A percentile compares a stretch with the other conserved stretches of the same genome.
phyloP scores from a whole-genome alignment of 1,140 invertebrate genomes.

The Dendrolimus punctatus region DNA sequence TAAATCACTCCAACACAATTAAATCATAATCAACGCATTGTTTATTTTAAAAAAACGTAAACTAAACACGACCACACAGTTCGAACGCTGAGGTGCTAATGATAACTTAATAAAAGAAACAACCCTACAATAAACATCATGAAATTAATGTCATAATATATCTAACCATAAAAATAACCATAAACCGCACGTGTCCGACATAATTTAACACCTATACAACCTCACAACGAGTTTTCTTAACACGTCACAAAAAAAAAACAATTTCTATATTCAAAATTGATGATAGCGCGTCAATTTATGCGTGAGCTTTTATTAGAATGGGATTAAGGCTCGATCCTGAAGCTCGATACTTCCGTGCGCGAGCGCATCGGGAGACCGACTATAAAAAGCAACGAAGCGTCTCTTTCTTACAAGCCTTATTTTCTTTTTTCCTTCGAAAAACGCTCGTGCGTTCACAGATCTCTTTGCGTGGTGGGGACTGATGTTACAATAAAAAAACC shows the following conservation, averaged over 20 bases:
- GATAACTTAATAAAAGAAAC: conserved; percentile 49
- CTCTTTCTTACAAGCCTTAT: conserved; percentile 61
- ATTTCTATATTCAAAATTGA: conserved; percentile 46
- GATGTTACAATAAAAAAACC: conserved; percentile 41
- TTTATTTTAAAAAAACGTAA: conserved; percentile 24
- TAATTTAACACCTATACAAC: conserved; percentile 52
- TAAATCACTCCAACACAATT: conserved; percentile 29
- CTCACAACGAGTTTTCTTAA: conserved; percentile 33
- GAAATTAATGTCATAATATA: conserved; percentile 52
- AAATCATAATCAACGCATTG: conserved; percentile 28
- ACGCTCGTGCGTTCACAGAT: conserved; percentile 44
- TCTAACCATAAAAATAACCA: conserved; percentile 51
- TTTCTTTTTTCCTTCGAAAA: conserved; percentile 50
- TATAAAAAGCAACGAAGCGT: conserved; percentile 61
- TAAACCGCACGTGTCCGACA: conserved; percentile 59
- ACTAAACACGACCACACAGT: conserved; percentile 61
- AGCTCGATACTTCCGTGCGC: conserved; percentile 64
- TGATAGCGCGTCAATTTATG: conserved; percentile 55
- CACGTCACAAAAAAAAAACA: conserved; percentile 43
- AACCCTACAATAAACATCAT: conserved; percentile 54
- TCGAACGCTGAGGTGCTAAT: conserved; percentile 47
- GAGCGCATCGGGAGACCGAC: conserved; percentile 61
- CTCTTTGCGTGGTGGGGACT: conserved; percentile 32
- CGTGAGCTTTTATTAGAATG: conserved; percentile 68
- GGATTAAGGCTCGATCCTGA: conserved; percentile 62